A percentile compares a stretch with the other conserved stretches of the same genome.
Evolutionary conservation across 2,888 invertebrate species (phyloP).

Genomic region (Tuberolachnus salignus): DNA sequence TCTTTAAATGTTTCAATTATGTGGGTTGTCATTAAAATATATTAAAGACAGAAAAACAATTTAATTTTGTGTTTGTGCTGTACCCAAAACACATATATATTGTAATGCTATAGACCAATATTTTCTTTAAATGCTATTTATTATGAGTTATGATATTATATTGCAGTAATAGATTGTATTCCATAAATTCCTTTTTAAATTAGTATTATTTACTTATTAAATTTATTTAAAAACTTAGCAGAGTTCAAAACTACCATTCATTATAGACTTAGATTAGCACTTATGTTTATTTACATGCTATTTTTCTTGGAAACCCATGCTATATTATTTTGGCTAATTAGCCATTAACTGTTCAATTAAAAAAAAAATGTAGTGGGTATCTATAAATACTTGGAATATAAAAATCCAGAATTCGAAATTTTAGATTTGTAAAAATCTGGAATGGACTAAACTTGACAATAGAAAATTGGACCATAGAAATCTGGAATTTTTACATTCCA

Average conservation of each 20-base stretch:
- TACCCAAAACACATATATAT: neutral
- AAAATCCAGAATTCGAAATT: too few relatives aligned
- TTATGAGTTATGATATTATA: neutral
- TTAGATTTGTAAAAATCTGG: too few relatives aligned
- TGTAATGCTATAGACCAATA: neutral
- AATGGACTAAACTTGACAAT: too few relatives aligned
- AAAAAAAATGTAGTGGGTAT: too few relatives aligned
- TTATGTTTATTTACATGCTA: too few relatives aligned
- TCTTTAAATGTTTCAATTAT: conserved; percentile 3
- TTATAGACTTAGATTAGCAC: neutral
- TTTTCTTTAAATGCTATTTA: neutral
- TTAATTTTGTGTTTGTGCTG: conserved; percentile 1
- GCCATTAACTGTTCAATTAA: too few relatives aligned
- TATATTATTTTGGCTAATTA: too few relatives aligned
- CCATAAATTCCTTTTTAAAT: conserved; percentile 3
- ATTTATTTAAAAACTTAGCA: conserved; percentile 26
- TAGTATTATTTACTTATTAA: conserved; percentile 28
- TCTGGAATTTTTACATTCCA: too few relatives aligned
- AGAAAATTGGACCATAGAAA: too few relatives aligned
- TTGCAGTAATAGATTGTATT: conserved; percentile 14
- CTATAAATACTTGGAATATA: too few relatives aligned
- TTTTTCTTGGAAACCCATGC: too few relatives aligned
- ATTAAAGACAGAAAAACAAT: neutral
- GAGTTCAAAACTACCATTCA: neutral
- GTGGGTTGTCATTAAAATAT: neutral